Evolutionary conservation across 2,113 vertebrate genomes (phyloP), one percentile per base, ranked within the genome.

Genomic region (Sceloporus tristichus): DNA sequence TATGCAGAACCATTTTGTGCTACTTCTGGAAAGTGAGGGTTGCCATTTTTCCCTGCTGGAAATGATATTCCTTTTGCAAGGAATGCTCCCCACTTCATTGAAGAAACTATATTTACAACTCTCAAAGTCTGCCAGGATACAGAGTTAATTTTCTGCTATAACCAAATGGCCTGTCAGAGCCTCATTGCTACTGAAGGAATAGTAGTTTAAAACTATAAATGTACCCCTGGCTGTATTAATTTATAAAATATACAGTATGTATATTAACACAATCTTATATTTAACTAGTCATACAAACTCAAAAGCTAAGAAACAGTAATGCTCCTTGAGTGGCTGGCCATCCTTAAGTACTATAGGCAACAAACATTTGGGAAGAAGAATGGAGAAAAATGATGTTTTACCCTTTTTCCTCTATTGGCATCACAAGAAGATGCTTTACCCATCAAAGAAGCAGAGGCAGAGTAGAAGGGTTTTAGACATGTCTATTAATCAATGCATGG

Each of bases 221-320:
- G 92, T 0, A 25, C 34, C 92, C 95, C 93, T 94, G 87, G 82
- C 94, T 94, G 92, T 92, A 90, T 94, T 94, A 92, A 94, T 95
- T 95, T 94, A 94, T 91, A 92, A 94, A 94, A 95, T 92, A 94
- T 91, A 91, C 62, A 19, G 90, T 93, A 94, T 0, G 0, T 91
- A 88, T 91, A 95, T 94, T 94, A 92, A 95, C 92, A 94, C 68
- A 88, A 93, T 85, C 92, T 84, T 95, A 94, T 94, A 88, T 93
- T 95, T 92, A 95, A 92, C 92, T 95, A 95, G 75, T 34, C 91
- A 59, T 94, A 95, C 89, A 92, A 92, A 92, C 88, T 91, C 91
- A 87, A 95, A 91, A 74, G 34, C 91, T 95, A 93, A 92, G 78
- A 92, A 95, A 0, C 0, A 83, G 88, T 93, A 91, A 95, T 78